Evolutionary conservation across 2,888 invertebrate species (phyloP).

Genomic region (Noctua janthina): DNA sequence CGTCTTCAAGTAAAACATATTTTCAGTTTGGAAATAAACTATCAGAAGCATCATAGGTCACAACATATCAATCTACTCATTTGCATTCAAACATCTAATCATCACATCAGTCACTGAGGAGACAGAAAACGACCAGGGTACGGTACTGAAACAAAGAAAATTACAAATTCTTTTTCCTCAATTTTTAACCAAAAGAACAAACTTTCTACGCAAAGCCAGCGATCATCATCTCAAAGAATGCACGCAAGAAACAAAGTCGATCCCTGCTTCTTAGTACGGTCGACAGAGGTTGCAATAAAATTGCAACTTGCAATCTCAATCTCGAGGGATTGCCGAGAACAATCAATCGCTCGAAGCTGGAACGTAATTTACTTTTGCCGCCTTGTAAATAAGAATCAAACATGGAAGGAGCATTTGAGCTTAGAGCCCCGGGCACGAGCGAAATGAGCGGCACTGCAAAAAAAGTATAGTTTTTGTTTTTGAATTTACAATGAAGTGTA

Average conservation of each 20-base stretch:
- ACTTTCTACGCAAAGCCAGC: background rate
- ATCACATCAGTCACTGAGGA: background rate
- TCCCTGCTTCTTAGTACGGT: constrained; percentile 52
- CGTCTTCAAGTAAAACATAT: background rate
- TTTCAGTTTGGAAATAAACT: background rate
- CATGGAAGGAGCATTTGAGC: constrained; percentile 71
- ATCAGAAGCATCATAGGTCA: background rate
- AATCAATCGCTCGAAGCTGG: constrained; percentile 81
- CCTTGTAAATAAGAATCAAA: constrained; percentile 83
- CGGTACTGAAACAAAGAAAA: background rate
- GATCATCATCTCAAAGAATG: constrained; percentile 14
- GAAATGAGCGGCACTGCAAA: constrained; percentile 61
- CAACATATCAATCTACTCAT: background rate
- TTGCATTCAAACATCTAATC: background rate
- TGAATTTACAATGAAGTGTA: constrained; percentile 46
- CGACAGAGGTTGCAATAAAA: constrained; percentile 74
- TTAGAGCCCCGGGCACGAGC: constrained; percentile 53
- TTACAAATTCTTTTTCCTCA: background rate
- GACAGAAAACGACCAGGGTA: background rate
- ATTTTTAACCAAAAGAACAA: background rate
- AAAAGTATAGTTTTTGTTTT: constrained; percentile 40
- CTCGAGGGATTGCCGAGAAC: constrained; percentile 77
- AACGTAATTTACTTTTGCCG: constrained; percentile 84
- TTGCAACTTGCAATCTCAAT: constrained; percentile 80
- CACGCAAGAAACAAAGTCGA: constrained; percentile 30